Conservation (phyloP, 2,888 invertebrate genomes). For the Drosophila robusta region DNA sequence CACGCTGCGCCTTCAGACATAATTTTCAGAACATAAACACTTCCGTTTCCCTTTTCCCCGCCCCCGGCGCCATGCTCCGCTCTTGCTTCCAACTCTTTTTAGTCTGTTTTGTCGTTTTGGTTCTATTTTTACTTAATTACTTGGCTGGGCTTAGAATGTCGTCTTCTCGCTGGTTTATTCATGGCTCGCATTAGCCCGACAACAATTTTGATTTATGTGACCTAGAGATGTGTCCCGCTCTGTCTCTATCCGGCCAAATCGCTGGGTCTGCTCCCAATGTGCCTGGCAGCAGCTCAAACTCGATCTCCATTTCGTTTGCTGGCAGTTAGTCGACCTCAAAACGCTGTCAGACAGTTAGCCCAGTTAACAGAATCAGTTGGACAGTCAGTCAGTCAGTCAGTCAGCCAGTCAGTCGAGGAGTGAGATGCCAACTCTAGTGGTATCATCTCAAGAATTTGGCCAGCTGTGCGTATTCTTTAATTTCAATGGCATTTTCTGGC, state of each 20-base stretch:
- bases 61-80: background rate
- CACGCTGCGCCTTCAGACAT: slow-evolving; percentile 19
- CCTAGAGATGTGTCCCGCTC: slow-evolving; percentile 4
- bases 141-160: slow-evolving; percentile 49
- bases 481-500: slow-evolving; percentile 64
- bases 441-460: slow-evolving; percentile 35
- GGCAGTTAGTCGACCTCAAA: slow-evolving; percentile 72
- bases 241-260: background rate
- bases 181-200: slow-evolving; percentile 49
- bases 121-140: slow-evolving; percentile 74
- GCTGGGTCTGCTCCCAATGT: slow-evolving; percentile 32
- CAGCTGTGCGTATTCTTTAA: slow-evolving; percentile 37
- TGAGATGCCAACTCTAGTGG: slow-evolving; percentile 22
- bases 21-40: slow-evolving; percentile 68
- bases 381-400: slow-evolving; percentile 12
- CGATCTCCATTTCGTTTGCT: slow-evolving; percentile 66
- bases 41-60: slow-evolving; percentile 49
- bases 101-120: background rate
- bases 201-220: slow-evolving; percentile 42
- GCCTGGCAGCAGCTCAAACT: slow-evolving; percentile 21
- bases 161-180: slow-evolving; percentile 24
- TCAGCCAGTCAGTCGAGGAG: slow-evolving; percentile 24
- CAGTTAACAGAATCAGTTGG: slow-evolving; percentile 53
- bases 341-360: slow-evolving; percentile 64
- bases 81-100: slow-evolving; percentile 28